Evolutionary conservation across 2,888 invertebrate genomes (phyloP).

Genomic region (Limenitis camilla): DNA sequence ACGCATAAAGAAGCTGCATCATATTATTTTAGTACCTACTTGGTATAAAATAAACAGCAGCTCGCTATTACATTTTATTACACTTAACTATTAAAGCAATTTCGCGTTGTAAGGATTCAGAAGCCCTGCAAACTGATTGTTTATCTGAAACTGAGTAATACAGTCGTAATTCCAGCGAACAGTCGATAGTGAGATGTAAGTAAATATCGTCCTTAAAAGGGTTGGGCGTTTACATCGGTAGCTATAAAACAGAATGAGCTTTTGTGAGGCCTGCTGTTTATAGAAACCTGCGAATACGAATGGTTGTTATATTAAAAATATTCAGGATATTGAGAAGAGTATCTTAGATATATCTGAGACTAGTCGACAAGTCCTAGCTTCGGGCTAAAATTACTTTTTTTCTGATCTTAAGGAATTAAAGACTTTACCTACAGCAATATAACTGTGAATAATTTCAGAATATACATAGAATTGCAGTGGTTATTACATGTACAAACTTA

Average conservation of each 20-base stretch:
- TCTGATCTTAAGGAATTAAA: too few species aligned
- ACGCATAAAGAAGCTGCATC: background rate
- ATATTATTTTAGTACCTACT: background rate
- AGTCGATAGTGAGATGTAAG: slow-evolving; percentile 45
- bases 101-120: background rate
- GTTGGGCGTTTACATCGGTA: slow-evolving; percentile 52
- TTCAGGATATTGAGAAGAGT: background rate
- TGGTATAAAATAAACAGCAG: background rate
- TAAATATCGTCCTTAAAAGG: slow-evolving; percentile 57
- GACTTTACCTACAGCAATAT: too few species aligned
- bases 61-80: slow-evolving; percentile 1
- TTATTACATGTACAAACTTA: too few species aligned
- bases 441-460: too few species aligned
- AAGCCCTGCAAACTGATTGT: slow-evolving; percentile 32
- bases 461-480: too few species aligned
- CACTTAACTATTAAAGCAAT: background rate
- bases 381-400: too few species aligned
- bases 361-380: too few species aligned
- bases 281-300: slow-evolving; percentile 44
- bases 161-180: slow-evolving; percentile 43
- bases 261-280: slow-evolving; percentile 52
- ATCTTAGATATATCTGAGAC: background rate
- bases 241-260: slow-evolving; percentile 66
- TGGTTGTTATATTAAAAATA: slow-evolving; percentile 13
- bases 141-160: slow-evolving; percentile 39